phyloP scores from a whole-genome alignment of 2,797 vertebrate species.

The Oryzias sinensis region DNA sequence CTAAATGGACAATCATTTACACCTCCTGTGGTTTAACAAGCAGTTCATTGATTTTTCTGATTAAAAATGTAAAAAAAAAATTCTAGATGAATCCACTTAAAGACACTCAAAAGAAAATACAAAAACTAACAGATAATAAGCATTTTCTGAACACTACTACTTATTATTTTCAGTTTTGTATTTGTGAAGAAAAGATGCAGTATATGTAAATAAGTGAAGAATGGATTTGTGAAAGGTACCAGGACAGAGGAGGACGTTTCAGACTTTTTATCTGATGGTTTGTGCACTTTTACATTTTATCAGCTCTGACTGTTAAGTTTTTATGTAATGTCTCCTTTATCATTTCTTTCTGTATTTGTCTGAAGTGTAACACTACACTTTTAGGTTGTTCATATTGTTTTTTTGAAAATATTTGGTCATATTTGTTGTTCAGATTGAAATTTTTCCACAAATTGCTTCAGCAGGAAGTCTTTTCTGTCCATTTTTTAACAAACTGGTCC shows the following conservation, averaged over 20 bases:
- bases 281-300: constrained; percentile 10
- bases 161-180: too few species aligned
- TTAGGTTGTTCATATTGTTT: too few species aligned
- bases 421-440: constrained; percentile 14
- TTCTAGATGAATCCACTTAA: too few species aligned
- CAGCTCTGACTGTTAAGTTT: constrained; percentile 3
- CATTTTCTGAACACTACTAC: too few species aligned
- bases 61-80: too few species aligned
- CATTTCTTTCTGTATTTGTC: background rate
- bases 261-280: constrained; percentile 7
- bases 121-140: too few species aligned
- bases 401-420: background rate
- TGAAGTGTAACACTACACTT: background rate
- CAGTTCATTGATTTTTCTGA: background rate
- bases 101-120: too few species aligned
- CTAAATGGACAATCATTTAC: constrained; percentile 8
- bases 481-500: constrained; percentile 10
- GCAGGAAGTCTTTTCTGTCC: constrained; percentile 13
- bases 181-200: background rate
- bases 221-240: constrained; percentile 11
- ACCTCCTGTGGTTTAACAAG: constrained; percentile 9
- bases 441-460: constrained; percentile 17
- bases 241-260: background rate
- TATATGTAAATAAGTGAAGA: background rate
- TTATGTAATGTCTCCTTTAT: constrained; percentile 1